Evolutionary conservation across 2,113 vertebrate genomes (phyloP).

Genomic region (Pandion haliaetus): DNA sequence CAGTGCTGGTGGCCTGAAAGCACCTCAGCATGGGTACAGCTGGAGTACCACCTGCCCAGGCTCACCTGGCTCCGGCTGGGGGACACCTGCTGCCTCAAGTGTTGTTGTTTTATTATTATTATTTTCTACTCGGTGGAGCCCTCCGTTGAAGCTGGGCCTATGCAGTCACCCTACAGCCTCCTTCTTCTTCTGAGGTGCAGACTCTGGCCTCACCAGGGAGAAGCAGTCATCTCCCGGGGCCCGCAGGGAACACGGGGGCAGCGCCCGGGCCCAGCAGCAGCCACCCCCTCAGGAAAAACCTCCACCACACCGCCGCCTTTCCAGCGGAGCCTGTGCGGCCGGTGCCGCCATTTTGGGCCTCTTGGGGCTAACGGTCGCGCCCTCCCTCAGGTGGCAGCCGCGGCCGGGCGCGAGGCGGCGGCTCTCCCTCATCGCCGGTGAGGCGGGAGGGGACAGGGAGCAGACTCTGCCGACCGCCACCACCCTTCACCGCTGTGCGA

Average conservation of each 20-base stretch:
- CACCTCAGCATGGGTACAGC: not conserved
- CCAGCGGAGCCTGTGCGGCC: too few species aligned
- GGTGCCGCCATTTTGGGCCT: not conserved
- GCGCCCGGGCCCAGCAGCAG: too few species aligned
- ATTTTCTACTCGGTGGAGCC: accelerated
- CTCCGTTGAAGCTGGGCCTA: accelerated
- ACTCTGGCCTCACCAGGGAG: not conserved
- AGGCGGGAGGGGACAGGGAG: not conserved
- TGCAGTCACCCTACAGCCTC: accelerated
- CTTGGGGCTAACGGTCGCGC: not conserved
- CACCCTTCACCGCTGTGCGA: not conserved
- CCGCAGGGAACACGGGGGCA: not conserved
- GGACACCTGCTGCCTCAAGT: not conserved
- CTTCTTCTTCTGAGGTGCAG: accelerated
- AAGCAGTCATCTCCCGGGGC: not conserved
- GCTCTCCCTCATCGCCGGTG: not conserved
- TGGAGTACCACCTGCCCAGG: not conserved
- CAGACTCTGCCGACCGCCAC: accelerated
- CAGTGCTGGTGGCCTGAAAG: not conserved
- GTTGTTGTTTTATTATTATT: accelerated
- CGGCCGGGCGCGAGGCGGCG: not conserved
- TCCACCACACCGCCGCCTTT: too few species aligned
- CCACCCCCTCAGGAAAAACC: not conserved
- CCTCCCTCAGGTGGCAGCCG: not conserved
- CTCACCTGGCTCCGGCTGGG: accelerated